These are phyloP conservation scores for Protonemura montana DNA, from an alignment of 2,888 invertebrate species.

Conservation along the genomic window DNA sequence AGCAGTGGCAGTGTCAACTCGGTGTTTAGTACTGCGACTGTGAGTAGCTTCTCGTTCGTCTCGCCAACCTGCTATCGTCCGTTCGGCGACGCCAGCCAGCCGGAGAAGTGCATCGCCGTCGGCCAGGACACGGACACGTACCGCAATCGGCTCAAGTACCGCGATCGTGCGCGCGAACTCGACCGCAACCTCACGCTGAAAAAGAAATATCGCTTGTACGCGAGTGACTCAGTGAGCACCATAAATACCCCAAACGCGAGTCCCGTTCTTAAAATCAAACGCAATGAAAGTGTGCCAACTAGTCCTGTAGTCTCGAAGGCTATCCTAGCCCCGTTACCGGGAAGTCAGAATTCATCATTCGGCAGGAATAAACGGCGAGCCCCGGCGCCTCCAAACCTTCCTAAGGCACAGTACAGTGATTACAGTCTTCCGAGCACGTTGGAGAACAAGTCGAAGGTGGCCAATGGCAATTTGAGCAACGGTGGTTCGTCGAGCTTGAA, in stretches of 20 bases:
- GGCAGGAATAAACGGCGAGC: slow-evolving; percentile 52
- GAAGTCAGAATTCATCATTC: slow-evolving; percentile 46
- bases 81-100: slow-evolving; percentile 56
- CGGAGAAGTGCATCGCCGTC: slow-evolving; percentile 61
- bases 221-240: slow-evolving; percentile 53
- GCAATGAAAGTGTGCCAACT: slow-evolving; percentile 29
- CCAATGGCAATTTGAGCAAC: slow-evolving; percentile 43
- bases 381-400: slow-evolving; percentile 51
- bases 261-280: slow-evolving; percentile 38
- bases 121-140: slow-evolving; percentile 72
- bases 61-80: slow-evolving; percentile 64
- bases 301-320: slow-evolving; percentile 27
- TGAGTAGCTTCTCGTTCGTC: slow-evolving; percentile 75
- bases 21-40: slow-evolving; percentile 75
- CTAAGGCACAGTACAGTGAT: slow-evolving; percentile 53
- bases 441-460: slow-evolving; percentile 45
- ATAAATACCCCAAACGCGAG: slow-evolving; percentile 42
- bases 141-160: slow-evolving; percentile 67
- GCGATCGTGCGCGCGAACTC: slow-evolving; percentile 65
- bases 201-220: slow-evolving; percentile 70
- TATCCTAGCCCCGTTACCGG: slow-evolving; percentile 49
- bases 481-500: slow-evolving; percentile 37
- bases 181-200: slow-evolving; percentile 70
- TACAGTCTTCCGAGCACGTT: slow-evolving; percentile 52
- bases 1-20: slow-evolving; percentile 72